phyloP scores from a whole-genome alignment of 2,888 invertebrate species.

The Pyralis farinalis region DNA sequence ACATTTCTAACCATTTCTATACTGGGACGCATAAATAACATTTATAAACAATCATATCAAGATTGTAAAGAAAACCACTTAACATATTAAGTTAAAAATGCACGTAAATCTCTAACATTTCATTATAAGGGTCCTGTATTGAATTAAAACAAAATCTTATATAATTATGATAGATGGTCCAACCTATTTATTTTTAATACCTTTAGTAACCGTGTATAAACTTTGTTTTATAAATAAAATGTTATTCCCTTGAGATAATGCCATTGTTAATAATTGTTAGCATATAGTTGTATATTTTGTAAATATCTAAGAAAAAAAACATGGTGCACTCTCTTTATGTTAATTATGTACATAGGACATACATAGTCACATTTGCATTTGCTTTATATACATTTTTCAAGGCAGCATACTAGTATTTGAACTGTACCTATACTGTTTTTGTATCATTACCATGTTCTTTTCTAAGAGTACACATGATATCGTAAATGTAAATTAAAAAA shows the following conservation, averaged over 20 bases:
- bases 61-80: not conserved
- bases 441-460: not conserved
- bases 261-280: constrained; percentile 72
- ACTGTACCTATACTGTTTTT: not conserved
- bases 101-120: not conserved
- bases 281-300: constrained; percentile 67
- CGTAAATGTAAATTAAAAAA: too few relatives aligned
- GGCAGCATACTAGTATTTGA: not conserved
- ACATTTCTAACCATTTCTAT: too few relatives aligned
- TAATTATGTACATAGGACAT: constrained; percentile 43
- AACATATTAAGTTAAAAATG: too few relatives aligned
- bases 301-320: constrained; percentile 56
- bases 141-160: not conserved
- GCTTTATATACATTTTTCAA: constrained; percentile 25
- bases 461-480: not conserved
- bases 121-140: not conserved
- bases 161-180: constrained; percentile 42
- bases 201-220: constrained; percentile 15
- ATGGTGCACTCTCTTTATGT: constrained; percentile 67
- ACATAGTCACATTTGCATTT: constrained; percentile 36
- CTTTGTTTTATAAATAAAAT: constrained; percentile 22
- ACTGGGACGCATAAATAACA: too few relatives aligned
- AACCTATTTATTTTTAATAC: constrained; percentile 38
- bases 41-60: too few relatives aligned
- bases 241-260: constrained; percentile 32